These are phyloP conservation scores for Poeciliopsis infans DNA, from an alignment of 2,797 vertebrate genomes.

Conservation along the genomic window DNA sequence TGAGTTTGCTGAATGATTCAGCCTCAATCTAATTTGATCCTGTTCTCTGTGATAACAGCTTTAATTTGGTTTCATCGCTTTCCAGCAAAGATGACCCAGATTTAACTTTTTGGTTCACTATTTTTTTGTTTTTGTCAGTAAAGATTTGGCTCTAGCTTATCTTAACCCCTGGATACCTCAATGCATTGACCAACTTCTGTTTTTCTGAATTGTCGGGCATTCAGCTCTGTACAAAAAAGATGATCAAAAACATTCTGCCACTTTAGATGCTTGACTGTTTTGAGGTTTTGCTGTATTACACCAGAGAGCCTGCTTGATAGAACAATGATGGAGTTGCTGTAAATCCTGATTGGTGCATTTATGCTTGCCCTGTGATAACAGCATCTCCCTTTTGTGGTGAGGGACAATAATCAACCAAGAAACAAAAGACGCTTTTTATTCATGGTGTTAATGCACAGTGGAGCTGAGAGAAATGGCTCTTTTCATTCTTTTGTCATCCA, in stretches of 20 bases:
- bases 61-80: conserved; percentile 6
- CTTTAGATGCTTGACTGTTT: conserved; percentile 14
- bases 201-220: conserved; percentile 19
- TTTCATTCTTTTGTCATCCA: conserved; percentile 60
- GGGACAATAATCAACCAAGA: conserved; percentile 47
- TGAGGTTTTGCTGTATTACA: conserved; percentile 13
- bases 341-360: conserved; percentile 23
- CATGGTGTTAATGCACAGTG: conserved; percentile 46
- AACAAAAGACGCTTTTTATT: conserved; percentile 47
- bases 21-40: conserved; percentile 20
- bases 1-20: conserved; percentile 43
- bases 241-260: conserved; percentile 17
- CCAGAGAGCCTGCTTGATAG: conserved; percentile 17
- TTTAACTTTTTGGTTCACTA: neutral
- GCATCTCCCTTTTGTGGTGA: conserved; percentile 42
- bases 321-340: conserved; percentile 19
- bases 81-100: neutral
- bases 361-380: conserved; percentile 26
- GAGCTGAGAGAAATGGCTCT: conserved; percentile 39
- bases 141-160: conserved; percentile 19
- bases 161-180: neutral
- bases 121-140: neutral
- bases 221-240: conserved; percentile 15
- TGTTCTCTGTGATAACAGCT: conserved; percentile 7
- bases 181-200: neutral